phyloP scores from a whole-genome alignment of 1,140 invertebrate genomes.

The Luehdorfia chinensis region DNA sequence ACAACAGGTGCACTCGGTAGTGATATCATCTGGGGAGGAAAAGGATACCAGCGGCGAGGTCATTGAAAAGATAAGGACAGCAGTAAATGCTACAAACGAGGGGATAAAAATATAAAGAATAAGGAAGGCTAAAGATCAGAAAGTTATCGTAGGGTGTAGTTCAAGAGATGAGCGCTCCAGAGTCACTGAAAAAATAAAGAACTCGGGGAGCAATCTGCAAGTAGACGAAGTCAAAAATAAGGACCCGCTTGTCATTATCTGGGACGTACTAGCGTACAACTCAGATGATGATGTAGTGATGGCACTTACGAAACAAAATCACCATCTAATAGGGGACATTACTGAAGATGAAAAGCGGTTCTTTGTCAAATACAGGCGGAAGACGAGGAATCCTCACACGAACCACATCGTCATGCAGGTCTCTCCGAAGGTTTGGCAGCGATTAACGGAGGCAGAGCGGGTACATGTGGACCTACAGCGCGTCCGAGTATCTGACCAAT shows the following conservation, averaged over 20 bases:
- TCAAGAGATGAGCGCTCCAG: constrained; percentile 4
- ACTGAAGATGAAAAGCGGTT: neutral
- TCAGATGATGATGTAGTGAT: constrained; percentile 20
- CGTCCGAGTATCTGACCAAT: neutral
- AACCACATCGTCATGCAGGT: constrained; percentile 31
- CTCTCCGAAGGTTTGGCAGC: constrained; percentile 11
- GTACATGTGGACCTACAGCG: neutral
- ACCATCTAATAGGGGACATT: constrained; percentile 19
- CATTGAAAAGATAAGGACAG: neutral
- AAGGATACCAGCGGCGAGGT: neutral
- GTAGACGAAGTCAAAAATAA: neutral
- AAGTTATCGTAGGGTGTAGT: constrained; percentile 20
- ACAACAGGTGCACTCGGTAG: neutral
- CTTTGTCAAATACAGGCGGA: constrained; percentile 25
- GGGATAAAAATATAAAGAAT: neutral
- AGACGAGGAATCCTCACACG: constrained; percentile 23
- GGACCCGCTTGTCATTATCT: constrained; percentile 10
- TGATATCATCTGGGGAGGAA: neutral
- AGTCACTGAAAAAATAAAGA: neutral
- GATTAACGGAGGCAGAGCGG: neutral
- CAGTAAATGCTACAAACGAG: neutral
- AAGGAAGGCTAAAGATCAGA: constrained; percentile 21
- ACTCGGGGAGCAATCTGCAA: neutral
- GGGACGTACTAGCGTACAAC: constrained; percentile 13
- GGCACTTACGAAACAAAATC: constrained; percentile 20